A percentile compares a stretch with the other conserved stretches of the same genome.
These are phyloP conservation scores for Zosterops pallidus DNA, from an alignment of 2,113 vertebrate genomes.

Conservation along the genomic window DNA sequence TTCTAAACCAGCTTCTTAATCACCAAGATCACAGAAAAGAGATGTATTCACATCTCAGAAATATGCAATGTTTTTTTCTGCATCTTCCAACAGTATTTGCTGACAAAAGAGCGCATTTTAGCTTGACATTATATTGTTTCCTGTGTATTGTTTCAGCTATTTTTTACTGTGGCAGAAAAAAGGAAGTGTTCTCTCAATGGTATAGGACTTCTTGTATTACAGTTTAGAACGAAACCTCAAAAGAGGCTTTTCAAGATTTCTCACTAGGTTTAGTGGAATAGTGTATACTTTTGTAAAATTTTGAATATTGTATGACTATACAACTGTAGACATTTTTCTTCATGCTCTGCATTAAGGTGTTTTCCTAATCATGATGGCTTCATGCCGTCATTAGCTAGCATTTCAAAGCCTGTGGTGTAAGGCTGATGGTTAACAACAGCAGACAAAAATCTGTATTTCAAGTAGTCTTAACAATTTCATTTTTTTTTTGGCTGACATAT, in stretches of 20 bases:
- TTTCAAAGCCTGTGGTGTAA: background rate
- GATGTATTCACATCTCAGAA: background rate
- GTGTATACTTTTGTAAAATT: background rate
- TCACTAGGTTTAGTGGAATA: background rate
- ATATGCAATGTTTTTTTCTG: background rate
- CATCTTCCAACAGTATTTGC: background rate
- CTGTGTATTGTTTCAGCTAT: background rate
- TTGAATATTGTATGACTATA: background rate
- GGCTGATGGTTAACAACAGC: background rate
- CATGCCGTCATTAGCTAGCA: background rate
- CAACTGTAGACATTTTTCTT: background rate
- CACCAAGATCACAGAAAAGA: background rate
- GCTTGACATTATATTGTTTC: background rate
- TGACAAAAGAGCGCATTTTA: background rate
- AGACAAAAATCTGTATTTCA: background rate
- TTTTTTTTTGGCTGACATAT: background rate
- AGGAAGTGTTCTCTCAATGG: background rate
- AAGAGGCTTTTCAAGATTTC: background rate
- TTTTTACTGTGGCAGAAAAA: background rate
- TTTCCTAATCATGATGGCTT: background rate
- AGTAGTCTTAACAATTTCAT: background rate
- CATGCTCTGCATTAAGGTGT: background rate
- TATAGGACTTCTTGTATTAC: background rate
- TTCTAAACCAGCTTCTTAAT: background rate
- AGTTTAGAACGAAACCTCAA: background rate